A percentile compares a stretch with the other conserved stretches of the same genome.
Evolutionary conservation across 2,113 vertebrate genomes (phyloP).

Genomic region (Tragelaphus strepsiceros): DNA sequence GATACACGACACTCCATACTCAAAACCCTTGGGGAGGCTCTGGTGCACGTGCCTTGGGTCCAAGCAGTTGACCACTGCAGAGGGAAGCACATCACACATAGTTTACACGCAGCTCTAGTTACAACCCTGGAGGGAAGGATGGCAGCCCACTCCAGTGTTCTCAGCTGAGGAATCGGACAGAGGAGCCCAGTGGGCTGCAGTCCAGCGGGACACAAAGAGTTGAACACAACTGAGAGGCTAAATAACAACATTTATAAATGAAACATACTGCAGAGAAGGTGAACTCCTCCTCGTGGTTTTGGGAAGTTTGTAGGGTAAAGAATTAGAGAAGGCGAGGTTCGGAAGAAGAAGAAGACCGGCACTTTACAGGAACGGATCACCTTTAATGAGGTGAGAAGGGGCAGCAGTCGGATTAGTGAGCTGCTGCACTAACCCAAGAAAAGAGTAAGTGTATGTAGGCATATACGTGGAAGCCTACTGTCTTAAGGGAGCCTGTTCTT

Average conservation of each 20-base stretch:
- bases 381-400: neutral
- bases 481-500: neutral
- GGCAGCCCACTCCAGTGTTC: neutral
- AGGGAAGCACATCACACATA: neutral
- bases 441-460: neutral
- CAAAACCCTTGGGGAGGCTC: constrained; percentile 89
- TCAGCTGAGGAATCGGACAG: neutral
- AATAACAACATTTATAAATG: too few relatives aligned
- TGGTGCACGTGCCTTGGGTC: constrained; percentile 91
- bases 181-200: neutral
- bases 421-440: neutral
- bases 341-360: neutral
- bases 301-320: neutral
- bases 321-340: neutral
- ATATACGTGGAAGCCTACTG: neutral
- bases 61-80: constrained; percentile 95
- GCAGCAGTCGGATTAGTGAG: neutral
- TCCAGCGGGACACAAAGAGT: neutral
- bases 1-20: constrained; percentile 88
- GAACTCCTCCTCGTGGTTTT: rapidly evolving
- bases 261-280: rapidly evolving
- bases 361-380: neutral
- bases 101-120: neutral
- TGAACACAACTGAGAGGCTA: neutral
- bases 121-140: neutral